phyloP scores from a whole-genome alignment of 2,888 invertebrate genomes.

The Oasisia sp. region DNA sequence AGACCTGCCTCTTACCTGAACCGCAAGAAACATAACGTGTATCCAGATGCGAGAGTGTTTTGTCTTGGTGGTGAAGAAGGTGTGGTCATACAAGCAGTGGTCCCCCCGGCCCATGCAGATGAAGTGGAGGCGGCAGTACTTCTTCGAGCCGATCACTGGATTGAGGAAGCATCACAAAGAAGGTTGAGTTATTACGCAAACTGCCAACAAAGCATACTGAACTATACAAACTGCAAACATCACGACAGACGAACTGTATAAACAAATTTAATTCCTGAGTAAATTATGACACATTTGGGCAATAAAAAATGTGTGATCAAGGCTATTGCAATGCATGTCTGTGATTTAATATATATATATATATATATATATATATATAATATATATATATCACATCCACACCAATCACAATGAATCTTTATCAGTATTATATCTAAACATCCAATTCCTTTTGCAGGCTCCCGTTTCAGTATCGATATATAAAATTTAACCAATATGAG shows the following conservation, averaged over 20 bases:
- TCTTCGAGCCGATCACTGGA: conserved; percentile 81
- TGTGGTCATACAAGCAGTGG: conserved; percentile 81
- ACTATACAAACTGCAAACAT: background rate
- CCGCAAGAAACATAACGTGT: conserved; percentile 93
- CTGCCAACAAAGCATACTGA: background rate
- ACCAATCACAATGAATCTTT: background rate
- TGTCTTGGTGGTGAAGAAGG: conserved; percentile 69
- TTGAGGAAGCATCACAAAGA: conserved; percentile 37
- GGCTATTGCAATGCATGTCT: no score
- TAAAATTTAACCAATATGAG: background rate
- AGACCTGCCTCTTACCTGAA: conserved; percentile 73
- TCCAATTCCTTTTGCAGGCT: background rate
- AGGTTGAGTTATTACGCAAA: no score
- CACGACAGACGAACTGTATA: background rate
- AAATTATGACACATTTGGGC: background rate
- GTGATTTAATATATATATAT: no score
- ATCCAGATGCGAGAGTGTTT: conserved; percentile 90
- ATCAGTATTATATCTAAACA: background rate
- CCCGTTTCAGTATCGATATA: background rate
- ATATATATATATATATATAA: no score
- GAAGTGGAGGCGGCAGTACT: conserved; percentile 88
- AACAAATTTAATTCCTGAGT: background rate
- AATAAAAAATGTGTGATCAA: background rate
- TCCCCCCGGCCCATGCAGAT: conserved; percentile 82
- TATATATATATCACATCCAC: background rate